These are phyloP conservation scores for Gastrophysa polygoni DNA, from an alignment of 2,888 invertebrate genomes.

Conservation along the genomic window DNA sequence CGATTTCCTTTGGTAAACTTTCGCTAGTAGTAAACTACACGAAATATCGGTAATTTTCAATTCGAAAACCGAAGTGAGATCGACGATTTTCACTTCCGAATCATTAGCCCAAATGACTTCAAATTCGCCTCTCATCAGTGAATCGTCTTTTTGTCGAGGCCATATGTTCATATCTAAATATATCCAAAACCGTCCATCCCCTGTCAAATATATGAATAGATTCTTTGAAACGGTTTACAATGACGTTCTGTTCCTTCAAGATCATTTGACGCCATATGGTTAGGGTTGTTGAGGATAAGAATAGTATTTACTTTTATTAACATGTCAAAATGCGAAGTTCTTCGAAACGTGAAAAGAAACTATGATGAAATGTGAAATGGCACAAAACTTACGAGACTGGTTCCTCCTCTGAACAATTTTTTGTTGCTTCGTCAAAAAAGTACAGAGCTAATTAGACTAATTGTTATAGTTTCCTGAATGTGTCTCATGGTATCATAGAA, in stretches of 20 bases:
- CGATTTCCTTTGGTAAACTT: too few species aligned
- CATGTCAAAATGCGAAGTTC: neutral
- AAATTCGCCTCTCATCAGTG: neutral
- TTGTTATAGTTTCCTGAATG: too few species aligned
- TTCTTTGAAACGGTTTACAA: neutral
- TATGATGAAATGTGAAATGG: too few species aligned
- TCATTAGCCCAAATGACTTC: neutral
- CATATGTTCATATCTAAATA: neutral
- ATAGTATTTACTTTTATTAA: neutral
- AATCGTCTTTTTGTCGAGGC: neutral
- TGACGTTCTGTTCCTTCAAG: neutral
- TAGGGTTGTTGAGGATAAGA: neutral
- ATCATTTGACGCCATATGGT: neutral
- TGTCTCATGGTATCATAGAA: too few species aligned
- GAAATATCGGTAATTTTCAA: too few species aligned
- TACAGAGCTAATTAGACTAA: too few species aligned
- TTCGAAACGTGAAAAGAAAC: neutral
- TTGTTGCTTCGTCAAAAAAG: too few species aligned
- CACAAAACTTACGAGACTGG: too few species aligned
- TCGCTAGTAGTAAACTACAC: too few species aligned
- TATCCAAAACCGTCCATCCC: constrained; percentile 1
- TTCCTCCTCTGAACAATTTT: too few species aligned
- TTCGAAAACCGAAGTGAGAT: neutral
- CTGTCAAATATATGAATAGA: constrained; percentile 1
- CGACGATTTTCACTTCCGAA: neutral